These are phyloP conservation scores for Sinocyclocheilus rhinocerous DNA, from an alignment of 2,113 vertebrate species.

Conservation along the genomic window DNA sequence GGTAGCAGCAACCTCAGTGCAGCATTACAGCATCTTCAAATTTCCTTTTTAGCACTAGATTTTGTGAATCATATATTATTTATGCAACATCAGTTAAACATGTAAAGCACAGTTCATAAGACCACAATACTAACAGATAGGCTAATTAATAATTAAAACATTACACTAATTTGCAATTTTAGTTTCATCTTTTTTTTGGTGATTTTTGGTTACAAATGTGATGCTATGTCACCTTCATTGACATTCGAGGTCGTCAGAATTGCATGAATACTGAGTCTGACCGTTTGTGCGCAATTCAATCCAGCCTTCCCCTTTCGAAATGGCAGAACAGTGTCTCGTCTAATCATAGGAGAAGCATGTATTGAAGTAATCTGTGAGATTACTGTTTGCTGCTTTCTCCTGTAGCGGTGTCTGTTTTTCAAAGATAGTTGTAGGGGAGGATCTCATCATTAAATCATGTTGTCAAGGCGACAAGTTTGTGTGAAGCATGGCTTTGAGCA, in stretches of 20 bases:
- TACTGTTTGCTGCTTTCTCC: conserved; percentile 14
- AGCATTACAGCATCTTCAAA: conserved; percentile 14
- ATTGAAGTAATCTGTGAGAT: conserved; percentile 13
- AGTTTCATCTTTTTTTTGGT: too few relatives aligned
- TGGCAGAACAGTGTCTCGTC: not conserved
- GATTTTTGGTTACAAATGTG: not conserved
- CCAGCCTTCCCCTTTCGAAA: not conserved
- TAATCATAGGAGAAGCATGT: not conserved
- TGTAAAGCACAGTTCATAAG: not conserved
- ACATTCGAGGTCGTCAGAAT: conserved; percentile 14
- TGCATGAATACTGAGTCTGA: not conserved
- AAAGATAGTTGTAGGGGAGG: conserved; percentile 57
- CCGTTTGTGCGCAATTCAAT: not conserved
- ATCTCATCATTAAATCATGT: conserved; percentile 80
- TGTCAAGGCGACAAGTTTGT: conserved; percentile 82
- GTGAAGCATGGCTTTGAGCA: conserved; percentile 67
- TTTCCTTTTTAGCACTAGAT: not conserved
- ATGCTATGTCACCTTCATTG: conserved; percentile 4
- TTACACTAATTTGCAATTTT: not conserved
- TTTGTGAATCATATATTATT: not conserved
- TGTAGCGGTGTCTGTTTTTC: conserved; percentile 43
- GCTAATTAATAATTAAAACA: not conserved
- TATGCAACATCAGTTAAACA: not conserved
- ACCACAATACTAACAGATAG: not conserved
- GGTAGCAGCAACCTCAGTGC: not conserved